A percentile compares a stretch with the other conserved stretches of the same genome.
These are phyloP conservation scores for Malurus melanocephalus DNA, from an alignment of 2,113 vertebrate species.

Conservation along the genomic window DNA sequence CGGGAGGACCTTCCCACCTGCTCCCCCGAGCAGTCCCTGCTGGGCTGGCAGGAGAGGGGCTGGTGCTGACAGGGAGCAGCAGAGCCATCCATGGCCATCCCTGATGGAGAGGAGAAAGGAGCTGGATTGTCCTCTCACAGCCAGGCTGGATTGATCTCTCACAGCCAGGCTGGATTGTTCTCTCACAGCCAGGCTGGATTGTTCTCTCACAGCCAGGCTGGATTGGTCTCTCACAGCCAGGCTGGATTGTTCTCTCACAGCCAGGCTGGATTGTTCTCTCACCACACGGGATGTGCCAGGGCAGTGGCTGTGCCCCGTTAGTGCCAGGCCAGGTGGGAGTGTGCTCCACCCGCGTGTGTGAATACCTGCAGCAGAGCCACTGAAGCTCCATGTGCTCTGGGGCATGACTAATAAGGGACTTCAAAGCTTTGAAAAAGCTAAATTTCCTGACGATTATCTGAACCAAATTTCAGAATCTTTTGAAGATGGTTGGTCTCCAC, in stretches of 20 bases:
- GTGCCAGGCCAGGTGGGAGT: not conserved
- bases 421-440: constrained; percentile 30
- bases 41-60: accelerated
- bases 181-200: accelerated
- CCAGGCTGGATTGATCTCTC: too few relatives aligned
- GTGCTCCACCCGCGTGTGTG: accelerated
- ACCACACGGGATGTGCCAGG: accelerated
- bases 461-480: constrained; percentile 32
- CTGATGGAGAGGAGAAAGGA: not conserved
- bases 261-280: too few relatives aligned
- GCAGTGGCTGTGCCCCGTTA: accelerated
- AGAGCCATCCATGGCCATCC: accelerated
- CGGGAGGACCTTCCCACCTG: not conserved
- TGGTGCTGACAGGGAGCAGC: not conserved
- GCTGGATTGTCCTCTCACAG: not conserved
- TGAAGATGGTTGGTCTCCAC: not conserved
- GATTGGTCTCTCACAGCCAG: too few relatives aligned
- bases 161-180: not conserved
- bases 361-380: not conserved
- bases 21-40: not conserved
- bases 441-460: not conserved
- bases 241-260: not conserved
- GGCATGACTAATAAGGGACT: not conserved
- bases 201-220: accelerated
- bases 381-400: not conserved